Conservation (phyloP, 2,888 invertebrate genomes). For the Scaptomyza caliginosa region DNA sequence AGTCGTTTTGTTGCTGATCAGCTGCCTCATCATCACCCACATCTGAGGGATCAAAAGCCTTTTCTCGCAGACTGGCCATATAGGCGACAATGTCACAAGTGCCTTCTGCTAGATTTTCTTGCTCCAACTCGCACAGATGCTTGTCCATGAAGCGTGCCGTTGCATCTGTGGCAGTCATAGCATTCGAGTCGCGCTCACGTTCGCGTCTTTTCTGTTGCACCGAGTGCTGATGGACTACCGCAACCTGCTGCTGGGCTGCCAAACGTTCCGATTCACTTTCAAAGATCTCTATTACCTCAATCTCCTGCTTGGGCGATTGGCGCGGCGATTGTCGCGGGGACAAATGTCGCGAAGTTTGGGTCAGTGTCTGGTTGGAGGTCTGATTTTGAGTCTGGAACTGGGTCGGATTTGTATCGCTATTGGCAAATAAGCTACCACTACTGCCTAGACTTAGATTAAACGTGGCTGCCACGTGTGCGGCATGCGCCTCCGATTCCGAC, state of each 20-base stretch:
- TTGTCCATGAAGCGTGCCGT: constrained; percentile 83
- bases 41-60: constrained; percentile 81
- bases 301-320: constrained; percentile 83
- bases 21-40: constrained; percentile 64
- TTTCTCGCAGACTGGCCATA: constrained; percentile 84
- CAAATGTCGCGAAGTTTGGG: constrained; percentile 49
- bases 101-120: constrained; percentile 81
- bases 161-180: constrained; percentile 55
- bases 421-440: constrained; percentile 80
- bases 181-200: constrained; percentile 47
- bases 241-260: constrained; percentile 79
- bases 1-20: constrained; percentile 83
- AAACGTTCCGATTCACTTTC: constrained; percentile 81
- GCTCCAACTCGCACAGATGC: constrained; percentile 83
- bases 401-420: constrained; percentile 30
- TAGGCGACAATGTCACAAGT: constrained; percentile 84
- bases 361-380: background rate
- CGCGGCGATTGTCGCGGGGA: constrained; percentile 81
- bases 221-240: constrained; percentile 81
- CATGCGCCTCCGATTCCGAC: constrained; percentile 77
- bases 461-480: constrained; percentile 77
- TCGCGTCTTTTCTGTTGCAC: constrained; percentile 48
- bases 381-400: constrained; percentile 4
- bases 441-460: constrained; percentile 82
- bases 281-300: constrained; percentile 83